Evolutionary conservation across 2,888 invertebrate genomes (phyloP), one percentile per base, ranked within the genome.

Genomic region (Agonopterix subpropinquella): DNA sequence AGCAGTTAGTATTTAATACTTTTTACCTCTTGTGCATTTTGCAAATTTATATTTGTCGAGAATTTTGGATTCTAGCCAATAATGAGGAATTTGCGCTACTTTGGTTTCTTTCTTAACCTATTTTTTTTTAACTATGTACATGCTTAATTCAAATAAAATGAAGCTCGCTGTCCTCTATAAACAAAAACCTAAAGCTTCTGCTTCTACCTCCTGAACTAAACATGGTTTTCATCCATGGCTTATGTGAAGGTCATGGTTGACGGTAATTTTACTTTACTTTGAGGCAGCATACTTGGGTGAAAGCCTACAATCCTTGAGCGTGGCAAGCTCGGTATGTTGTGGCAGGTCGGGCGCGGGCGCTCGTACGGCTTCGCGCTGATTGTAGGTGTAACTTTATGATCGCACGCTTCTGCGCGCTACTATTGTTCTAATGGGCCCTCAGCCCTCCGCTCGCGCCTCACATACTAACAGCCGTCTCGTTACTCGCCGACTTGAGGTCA

Each of bases 391-490:
- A 81, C 61, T 82, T 82, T 82, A 83, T 79, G 80, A 82, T 80
- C 77, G 77, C 77, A 77, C 75, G 83, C 79, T 82, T 75, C 75
- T 79, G 78, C 72, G 65, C 70, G 74, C 80, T 77, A 77, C 82
- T 77, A 84, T 85, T 85, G 82, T 85, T 83, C 76, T 80, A 78
- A 80, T 81, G 67, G 82, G 68, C 73, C 68, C 67, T 70, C 67
- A 64, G 70, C 58, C 64, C 56, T 67, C 66, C 56, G 55, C 64
- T 69, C 66, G 65, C 70, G 62, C 63, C 66, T 69, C 66, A 60
- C 67, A 62, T 66, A 67, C 71, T 63, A 65, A 72, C 71, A 73
- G 72, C 65, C 71, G 37, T 72, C 70, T 73, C 77, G 62, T 72
- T 75, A 77, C 73, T 69, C 59, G 61, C 64, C 61, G 65, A 59